A percentile compares a stretch with the other conserved stretches of the same genome.
Evolutionary conservation across 2,113 vertebrate species (phyloP).

Genomic region (Pongo pygmaeus): DNA sequence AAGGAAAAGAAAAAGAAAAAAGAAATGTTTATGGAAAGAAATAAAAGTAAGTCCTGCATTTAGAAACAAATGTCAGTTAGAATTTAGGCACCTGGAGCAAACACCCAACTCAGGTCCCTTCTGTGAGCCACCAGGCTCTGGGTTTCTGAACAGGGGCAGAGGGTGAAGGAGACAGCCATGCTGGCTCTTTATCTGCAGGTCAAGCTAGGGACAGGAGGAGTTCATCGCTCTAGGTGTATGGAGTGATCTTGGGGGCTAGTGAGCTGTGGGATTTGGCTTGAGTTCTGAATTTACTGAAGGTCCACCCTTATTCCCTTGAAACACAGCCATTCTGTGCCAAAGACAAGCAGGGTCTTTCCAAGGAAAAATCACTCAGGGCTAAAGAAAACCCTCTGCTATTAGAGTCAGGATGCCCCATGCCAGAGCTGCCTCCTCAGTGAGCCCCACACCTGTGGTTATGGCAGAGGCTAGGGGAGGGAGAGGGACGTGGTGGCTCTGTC

Average conservation of each 20-base stretch:
- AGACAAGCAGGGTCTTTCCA: neutral
- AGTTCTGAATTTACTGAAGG: neutral
- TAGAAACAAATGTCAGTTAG: neutral
- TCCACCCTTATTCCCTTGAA: neutral
- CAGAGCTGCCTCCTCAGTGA: neutral
- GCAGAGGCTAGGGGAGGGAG: neutral
- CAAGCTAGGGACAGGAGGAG: fast-evolving
- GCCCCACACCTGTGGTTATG: neutral
- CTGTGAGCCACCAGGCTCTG: neutral
- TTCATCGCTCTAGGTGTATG: neutral
- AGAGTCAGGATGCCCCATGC: neutral
- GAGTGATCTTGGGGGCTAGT: neutral
- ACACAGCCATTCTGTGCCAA: neutral
- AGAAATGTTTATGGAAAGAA: neutral
- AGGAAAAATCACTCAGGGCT: neutral
- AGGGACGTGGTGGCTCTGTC: fast-evolving
- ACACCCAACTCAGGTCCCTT: neutral
- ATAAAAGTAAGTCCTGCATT: neutral
- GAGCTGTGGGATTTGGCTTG: neutral
- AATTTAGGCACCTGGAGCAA: fast-evolving
- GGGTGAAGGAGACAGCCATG: neutral
- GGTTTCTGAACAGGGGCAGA: neutral
- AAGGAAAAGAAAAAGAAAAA: no score
- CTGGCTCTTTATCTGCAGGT: neutral
- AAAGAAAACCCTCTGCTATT: neutral